phyloP scores from a whole-genome alignment of 2,797 vertebrate species.

The Enteromius radiatus region DNA sequence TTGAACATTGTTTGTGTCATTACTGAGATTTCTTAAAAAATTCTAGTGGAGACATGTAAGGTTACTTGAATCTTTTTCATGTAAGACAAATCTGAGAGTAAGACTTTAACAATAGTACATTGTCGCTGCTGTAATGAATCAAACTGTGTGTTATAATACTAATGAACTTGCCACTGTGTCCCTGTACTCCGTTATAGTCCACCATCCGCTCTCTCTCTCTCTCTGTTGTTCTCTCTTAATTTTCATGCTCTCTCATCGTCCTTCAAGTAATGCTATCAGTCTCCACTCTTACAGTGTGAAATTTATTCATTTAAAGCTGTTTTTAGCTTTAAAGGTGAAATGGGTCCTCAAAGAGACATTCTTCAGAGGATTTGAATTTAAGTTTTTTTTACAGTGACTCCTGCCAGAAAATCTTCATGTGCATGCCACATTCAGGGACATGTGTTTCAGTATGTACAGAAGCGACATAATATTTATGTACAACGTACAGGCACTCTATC shows the following conservation, averaged over 20 bases:
- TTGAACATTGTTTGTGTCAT: too few species aligned
- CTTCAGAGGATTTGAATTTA: constrained; percentile 19
- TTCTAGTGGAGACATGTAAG: not conserved
- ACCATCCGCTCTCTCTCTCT: not conserved
- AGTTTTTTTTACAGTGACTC: not conserved
- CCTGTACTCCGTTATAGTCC: not conserved
- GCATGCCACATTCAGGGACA: not conserved
- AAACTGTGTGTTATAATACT: not conserved
- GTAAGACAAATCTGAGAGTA: not conserved
- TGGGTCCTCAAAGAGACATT: constrained; percentile 21
- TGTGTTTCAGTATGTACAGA: not conserved
- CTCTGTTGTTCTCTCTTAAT: constrained; percentile 5
- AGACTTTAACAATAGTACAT: not conserved
- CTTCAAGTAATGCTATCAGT: constrained; percentile 30
- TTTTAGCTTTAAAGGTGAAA: constrained; percentile 39
- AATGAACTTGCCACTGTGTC: constrained; percentile 32
- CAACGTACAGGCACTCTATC: not conserved
- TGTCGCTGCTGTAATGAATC: not conserved
- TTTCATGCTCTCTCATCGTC: not conserved
- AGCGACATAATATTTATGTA: not conserved
- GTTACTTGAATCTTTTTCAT: not conserved
- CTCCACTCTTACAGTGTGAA: constrained; percentile 28
- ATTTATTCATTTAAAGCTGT: constrained; percentile 35
- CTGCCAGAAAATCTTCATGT: constrained; percentile 20
- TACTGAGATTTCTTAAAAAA: too few species aligned